Evolutionary conservation across 2,797 vertebrate genomes (phyloP).

Genomic region (Ciconia nigra): DNA sequence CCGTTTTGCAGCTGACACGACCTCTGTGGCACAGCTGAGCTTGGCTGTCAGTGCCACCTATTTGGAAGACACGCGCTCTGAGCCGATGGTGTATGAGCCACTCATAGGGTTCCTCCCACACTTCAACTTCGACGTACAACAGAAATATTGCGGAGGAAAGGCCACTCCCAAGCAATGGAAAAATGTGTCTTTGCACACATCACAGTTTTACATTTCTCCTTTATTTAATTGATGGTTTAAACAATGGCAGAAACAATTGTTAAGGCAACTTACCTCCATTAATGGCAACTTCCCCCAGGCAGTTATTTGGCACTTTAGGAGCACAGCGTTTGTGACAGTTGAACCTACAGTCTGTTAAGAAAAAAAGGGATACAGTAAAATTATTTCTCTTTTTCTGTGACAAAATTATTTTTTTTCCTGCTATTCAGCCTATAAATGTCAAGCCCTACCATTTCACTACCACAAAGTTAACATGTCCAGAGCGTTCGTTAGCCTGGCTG

Average conservation of each 20-base stretch:
- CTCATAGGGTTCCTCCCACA: neutral
- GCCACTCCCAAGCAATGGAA: neutral
- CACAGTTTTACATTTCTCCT: neutral
- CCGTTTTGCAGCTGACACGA: neutral
- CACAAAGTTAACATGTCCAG: neutral
- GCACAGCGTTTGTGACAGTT: constrained; percentile 98
- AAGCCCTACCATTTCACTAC: neutral
- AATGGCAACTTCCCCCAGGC: constrained; percentile 91
- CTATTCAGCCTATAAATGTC: neutral
- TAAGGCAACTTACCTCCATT: constrained; percentile 83
- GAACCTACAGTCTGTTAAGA: constrained; percentile 89
- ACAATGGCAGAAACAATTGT: neutral
- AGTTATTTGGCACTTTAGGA: constrained; percentile 95
- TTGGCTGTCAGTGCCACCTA: neutral
- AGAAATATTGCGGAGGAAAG: neutral
- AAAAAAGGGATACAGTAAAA: neutral
- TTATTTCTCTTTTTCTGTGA: neutral
- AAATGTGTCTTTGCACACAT: neutral
- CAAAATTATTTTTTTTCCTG: neutral
- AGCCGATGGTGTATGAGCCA: neutral
- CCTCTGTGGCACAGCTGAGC: neutral
- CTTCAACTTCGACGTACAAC: accelerated
- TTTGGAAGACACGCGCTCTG: neutral
- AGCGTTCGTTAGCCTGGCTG: neutral
- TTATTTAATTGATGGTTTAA: neutral